These are phyloP conservation scores for Dunckerocampus dactyliophorus DNA, from an alignment of 2,113 vertebrate genomes.

Conservation along the genomic window DNA sequence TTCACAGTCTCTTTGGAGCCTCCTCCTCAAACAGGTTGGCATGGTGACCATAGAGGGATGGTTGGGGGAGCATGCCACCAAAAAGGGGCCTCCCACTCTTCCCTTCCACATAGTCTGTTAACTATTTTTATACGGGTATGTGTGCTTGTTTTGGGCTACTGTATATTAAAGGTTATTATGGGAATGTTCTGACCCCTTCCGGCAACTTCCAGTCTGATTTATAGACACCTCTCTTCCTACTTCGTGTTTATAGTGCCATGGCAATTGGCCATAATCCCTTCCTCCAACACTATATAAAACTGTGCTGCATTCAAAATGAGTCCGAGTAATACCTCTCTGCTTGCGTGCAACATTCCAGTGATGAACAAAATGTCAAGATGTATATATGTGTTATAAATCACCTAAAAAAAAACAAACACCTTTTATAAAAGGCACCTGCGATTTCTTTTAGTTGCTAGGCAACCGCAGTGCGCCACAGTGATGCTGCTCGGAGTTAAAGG, in stretches of 20 bases:
- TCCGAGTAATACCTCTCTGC: no score
- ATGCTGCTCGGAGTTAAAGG: conserved; percentile 50
- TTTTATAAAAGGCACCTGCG: conserved; percentile 62
- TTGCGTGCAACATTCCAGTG: no score
- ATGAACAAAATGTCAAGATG: conserved; percentile 29
- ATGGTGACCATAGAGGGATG: conserved; percentile 58
- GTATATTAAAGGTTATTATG: conserved; percentile 22
- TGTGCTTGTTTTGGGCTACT: conserved; percentile 7
- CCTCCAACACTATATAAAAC: conserved; percentile 43
- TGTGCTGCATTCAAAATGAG: conserved; percentile 4
- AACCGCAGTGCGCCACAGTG: conserved; percentile 52
- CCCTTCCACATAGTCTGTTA: neutral
- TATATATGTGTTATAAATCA: conserved; percentile 46
- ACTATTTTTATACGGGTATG: neutral
- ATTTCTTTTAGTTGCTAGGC: conserved; percentile 71
- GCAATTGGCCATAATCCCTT: conserved; percentile 43
- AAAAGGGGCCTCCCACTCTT: conserved; percentile 11
- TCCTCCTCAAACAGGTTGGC: conserved; percentile 63
- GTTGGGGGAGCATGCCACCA: conserved; percentile 32
- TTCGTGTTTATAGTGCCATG: conserved; percentile 66
- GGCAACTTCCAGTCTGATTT: conserved; percentile 5
- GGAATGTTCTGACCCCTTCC: conserved; percentile 59
- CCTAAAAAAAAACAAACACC: conserved; percentile 47
- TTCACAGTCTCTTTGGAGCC: conserved; percentile 53
- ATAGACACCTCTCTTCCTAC: conserved; percentile 30